phyloP scores from a whole-genome alignment of 2,113 vertebrate species.

The Okapia johnstoni region DNA sequence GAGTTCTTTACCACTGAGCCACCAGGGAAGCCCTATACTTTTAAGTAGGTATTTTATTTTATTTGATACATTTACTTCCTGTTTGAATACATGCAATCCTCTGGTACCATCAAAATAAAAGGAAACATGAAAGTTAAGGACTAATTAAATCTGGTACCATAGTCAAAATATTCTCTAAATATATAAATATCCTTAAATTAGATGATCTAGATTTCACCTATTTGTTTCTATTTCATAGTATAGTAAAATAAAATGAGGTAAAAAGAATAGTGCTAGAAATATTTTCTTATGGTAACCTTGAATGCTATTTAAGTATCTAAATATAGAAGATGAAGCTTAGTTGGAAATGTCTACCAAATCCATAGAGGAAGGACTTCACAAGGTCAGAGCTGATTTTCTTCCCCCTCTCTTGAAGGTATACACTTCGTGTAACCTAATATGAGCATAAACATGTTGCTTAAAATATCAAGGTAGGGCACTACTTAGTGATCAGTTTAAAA shows the following conservation, averaged over 20 bases:
- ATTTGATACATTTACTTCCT: background rate
- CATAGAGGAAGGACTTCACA: slow-evolving; percentile 38
- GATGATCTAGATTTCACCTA: background rate
- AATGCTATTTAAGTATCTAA: slow-evolving; percentile 55
- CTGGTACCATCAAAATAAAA: background rate
- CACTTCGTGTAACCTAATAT: background rate
- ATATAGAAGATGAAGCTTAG: slow-evolving; percentile 51
- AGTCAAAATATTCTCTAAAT: background rate
- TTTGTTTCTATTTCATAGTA: background rate
- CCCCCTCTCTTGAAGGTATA: background rate
- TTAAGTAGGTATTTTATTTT: background rate
- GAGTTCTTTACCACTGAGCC: background rate
- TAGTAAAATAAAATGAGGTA: background rate
- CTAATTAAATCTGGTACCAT: background rate
- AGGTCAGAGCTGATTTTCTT: background rate
- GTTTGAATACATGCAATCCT: background rate
- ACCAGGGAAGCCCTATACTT: background rate
- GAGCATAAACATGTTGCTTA: slow-evolving; percentile 7
- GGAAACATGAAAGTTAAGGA: background rate
- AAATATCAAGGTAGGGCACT: background rate
- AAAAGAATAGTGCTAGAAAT: slow-evolving; percentile 24
- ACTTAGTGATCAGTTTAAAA: slow-evolving; percentile 46
- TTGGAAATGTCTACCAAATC: slow-evolving; percentile 53
- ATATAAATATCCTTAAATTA: slow-evolving; percentile 19
- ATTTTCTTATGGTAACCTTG: slow-evolving; percentile 43